phyloP scores from a whole-genome alignment of 2,888 invertebrate species.

The Eledona agricola region DNA sequence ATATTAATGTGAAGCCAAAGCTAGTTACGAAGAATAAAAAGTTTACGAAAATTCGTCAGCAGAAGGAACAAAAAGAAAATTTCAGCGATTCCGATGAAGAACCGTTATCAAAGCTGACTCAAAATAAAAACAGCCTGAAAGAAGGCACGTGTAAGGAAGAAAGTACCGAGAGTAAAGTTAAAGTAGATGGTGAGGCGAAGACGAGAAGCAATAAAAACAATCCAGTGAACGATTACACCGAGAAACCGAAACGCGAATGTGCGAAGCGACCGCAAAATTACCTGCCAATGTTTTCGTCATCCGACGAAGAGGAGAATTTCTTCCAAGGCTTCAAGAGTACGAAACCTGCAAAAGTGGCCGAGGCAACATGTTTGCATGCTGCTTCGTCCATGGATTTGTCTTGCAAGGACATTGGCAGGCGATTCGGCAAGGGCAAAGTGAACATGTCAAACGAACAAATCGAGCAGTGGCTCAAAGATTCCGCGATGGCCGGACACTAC shows the following conservation, averaged over 20 bases:
- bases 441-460: slow-evolving; percentile 77
- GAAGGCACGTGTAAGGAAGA: slow-evolving; percentile 22
- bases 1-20: slow-evolving; percentile 45
- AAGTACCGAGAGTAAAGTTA: slow-evolving; percentile 19
- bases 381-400: slow-evolving; percentile 59
- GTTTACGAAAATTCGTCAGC: slow-evolving; percentile 44
- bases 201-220: slow-evolving; percentile 17
- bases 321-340: slow-evolving; percentile 54
- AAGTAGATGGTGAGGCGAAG: slow-evolving; percentile 1
- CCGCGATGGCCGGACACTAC: slow-evolving; percentile 58
- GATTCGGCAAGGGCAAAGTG: slow-evolving; percentile 68
- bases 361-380: slow-evolving; percentile 33
- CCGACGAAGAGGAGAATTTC: slow-evolving; percentile 64
- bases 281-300: slow-evolving; percentile 59
- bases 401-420: slow-evolving; percentile 58
- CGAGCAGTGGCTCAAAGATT: slow-evolving; percentile 69
- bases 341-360: slow-evolving; percentile 10
- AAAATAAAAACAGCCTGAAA: slow-evolving; percentile 40
- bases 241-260: slow-evolving; percentile 59
- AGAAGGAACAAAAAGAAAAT: slow-evolving; percentile 54
- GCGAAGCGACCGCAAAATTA: slow-evolving; percentile 60
- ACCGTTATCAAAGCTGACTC: slow-evolving; percentile 68
- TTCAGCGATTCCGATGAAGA: slow-evolving; percentile 75
- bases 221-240: slow-evolving; percentile 20
- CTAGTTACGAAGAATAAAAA: slow-evolving; percentile 47